Conservation (phyloP, 2,113 vertebrate species). For the Chunga burmeisteri region DNA sequence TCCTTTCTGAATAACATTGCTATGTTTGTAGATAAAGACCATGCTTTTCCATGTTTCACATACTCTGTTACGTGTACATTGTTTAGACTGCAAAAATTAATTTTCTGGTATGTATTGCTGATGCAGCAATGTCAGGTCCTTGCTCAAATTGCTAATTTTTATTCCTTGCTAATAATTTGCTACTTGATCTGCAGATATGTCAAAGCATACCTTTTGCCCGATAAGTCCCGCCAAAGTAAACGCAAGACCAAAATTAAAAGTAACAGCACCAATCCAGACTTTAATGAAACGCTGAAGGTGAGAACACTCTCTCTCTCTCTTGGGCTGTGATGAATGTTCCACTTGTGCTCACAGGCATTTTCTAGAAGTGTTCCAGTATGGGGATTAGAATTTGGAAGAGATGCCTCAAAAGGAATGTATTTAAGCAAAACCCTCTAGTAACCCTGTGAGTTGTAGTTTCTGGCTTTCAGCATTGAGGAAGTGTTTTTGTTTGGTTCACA, state of each 20-base stretch:
- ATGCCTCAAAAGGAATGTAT: background rate
- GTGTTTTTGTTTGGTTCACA: background rate
- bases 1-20: background rate
- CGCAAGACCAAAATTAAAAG: constrained; percentile 95
- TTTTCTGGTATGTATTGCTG: background rate
- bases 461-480: background rate
- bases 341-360: background rate
- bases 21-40: background rate
- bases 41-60: background rate
- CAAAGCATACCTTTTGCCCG: constrained; percentile 95
- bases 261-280: constrained; percentile 90
- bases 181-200: constrained; percentile 83
- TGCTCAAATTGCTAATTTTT: background rate
- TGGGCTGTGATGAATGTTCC: background rate
- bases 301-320: constrained; percentile 7
- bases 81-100: background rate
- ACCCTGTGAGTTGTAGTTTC: background rate
- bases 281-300: constrained; percentile 93
- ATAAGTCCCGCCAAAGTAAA: constrained; percentile 94
- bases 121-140: background rate
- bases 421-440: background rate
- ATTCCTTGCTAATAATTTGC: background rate
- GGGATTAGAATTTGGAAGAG: background rate
- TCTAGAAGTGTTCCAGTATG: background rate
- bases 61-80: background rate